Percentiles rank a stretch among this genome's conserved stretches.
phyloP scores from a whole-genome alignment of 2,797 vertebrate species.

The Crocodylus rhombifer region DNA sequence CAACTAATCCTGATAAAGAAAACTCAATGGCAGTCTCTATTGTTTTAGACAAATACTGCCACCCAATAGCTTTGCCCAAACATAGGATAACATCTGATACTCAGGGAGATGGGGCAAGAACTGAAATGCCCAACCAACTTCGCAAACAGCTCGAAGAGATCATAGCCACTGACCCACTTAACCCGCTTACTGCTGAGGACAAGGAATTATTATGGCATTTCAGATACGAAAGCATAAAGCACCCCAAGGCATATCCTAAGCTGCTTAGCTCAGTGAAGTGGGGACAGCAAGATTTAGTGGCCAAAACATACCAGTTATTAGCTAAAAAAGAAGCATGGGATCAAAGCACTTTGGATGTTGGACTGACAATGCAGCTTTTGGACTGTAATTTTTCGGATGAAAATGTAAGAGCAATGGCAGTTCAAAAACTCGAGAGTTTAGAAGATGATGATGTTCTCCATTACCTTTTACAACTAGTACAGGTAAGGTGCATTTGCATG shows the following conservation, averaged over 20 bases:
- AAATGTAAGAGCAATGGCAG: slow-evolving; percentile 94
- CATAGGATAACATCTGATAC: slow-evolving; percentile 82
- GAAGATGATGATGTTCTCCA: slow-evolving; percentile 94
- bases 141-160: slow-evolving; percentile 96
- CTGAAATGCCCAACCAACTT: slow-evolving; percentile 97
- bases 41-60: slow-evolving; percentile 94
- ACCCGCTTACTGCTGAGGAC: slow-evolving; percentile 95
- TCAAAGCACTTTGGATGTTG: slow-evolving; percentile 92
- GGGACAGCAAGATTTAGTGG: slow-evolving; percentile 95
- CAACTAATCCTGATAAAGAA: slow-evolving; percentile 96
- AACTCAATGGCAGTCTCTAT: slow-evolving; percentile 95
- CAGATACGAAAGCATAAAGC: slow-evolving; percentile 92
- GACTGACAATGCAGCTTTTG: slow-evolving; percentile 95
- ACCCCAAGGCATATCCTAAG: slow-evolving; percentile 96
- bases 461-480: slow-evolving; percentile 96
- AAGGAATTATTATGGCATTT: slow-evolving; percentile 99
- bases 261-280: slow-evolving; percentile 95
- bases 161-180: slow-evolving; percentile 92
- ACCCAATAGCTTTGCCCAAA: slow-evolving; percentile 96
- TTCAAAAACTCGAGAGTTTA: slow-evolving; percentile 95
- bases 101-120: slow-evolving; percentile 87
- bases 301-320: slow-evolving; percentile 90
- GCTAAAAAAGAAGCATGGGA: slow-evolving; percentile 92
- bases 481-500: slow-evolving; percentile 82
- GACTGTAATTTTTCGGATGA: slow-evolving; percentile 98